phyloP scores from a whole-genome alignment of 2,113 vertebrate species.

The Bos indicus region DNA sequence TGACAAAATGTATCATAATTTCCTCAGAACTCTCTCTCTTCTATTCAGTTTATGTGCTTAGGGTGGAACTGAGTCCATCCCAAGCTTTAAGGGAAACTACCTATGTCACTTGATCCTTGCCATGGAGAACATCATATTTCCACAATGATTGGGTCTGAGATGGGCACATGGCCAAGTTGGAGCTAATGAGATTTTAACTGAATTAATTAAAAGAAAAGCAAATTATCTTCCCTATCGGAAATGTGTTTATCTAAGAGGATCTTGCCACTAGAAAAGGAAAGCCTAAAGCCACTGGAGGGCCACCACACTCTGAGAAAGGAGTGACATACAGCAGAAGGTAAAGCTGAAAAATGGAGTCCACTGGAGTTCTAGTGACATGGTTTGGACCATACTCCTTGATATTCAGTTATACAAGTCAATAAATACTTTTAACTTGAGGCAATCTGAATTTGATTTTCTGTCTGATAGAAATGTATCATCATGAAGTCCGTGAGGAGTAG shows the following conservation, averaged over 20 bases:
- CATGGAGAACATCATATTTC: background rate
- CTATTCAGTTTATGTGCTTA: background rate
- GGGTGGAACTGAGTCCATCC: background rate
- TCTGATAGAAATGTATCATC: slow-evolving; percentile 1
- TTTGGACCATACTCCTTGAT: background rate
- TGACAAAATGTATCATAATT: background rate
- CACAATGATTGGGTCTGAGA: background rate
- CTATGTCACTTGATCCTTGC: background rate
- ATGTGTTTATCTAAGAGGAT: background rate
- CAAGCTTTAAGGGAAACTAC: background rate
- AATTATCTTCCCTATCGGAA: background rate
- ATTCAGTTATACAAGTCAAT: background rate
- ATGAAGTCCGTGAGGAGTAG: background rate
- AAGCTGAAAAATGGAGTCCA: background rate
- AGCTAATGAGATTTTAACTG: background rate
- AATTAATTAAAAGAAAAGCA: background rate
- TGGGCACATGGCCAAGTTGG: background rate
- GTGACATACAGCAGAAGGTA: background rate
- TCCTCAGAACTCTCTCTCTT: background rate
- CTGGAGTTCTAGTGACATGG: background rate
- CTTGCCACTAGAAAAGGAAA: background rate
- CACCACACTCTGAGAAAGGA: background rate
- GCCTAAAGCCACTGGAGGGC: background rate
- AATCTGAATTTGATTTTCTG: background rate
- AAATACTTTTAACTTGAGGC: background rate